phyloP scores from a whole-genome alignment of 35 echinoderm and acorn worm genomes.

The Hemicentrotus pulcherrimus region DNA sequence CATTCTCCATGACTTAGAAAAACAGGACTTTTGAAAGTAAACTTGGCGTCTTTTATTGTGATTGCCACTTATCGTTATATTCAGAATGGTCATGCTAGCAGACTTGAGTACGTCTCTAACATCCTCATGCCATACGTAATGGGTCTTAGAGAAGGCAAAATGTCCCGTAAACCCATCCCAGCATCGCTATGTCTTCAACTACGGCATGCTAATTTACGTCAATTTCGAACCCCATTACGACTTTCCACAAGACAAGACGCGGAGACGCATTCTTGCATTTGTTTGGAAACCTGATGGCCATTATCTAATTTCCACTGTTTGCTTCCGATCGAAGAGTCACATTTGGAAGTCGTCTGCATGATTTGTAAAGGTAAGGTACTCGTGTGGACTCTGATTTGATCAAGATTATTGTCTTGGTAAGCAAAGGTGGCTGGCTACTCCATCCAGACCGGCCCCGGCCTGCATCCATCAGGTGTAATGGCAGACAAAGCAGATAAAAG shows the following conservation, averaged over 20 bases:
- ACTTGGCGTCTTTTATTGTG: constrained; percentile 1
- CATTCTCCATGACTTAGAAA: not conserved
- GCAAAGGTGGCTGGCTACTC: not conserved
- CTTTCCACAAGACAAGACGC: not conserved
- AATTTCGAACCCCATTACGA: not conserved
- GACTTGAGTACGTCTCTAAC: not conserved
- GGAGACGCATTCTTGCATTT: not conserved
- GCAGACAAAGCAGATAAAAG: not conserved
- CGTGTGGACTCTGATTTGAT: not conserved
- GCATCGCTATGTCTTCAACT: not conserved
- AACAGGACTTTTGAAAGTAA: not conserved
- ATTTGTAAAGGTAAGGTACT: not conserved
- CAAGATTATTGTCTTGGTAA: constrained; percentile 13
- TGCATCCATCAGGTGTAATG: not conserved
- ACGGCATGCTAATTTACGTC: not conserved
- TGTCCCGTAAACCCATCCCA: not conserved
- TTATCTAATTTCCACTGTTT: constrained; percentile 6
- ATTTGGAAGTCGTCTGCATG: not conserved
- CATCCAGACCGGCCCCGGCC: not conserved
- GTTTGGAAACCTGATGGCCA: not conserved
- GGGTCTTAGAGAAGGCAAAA: not conserved
- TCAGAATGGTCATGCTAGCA: not conserved
- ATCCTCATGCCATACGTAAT: not conserved
- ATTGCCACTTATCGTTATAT: not conserved
- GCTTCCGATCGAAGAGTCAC: not conserved